These are phyloP conservation scores for Hyperopisus bebe DNA, from an alignment of 2,113 vertebrate species.

Conservation along the genomic window DNA sequence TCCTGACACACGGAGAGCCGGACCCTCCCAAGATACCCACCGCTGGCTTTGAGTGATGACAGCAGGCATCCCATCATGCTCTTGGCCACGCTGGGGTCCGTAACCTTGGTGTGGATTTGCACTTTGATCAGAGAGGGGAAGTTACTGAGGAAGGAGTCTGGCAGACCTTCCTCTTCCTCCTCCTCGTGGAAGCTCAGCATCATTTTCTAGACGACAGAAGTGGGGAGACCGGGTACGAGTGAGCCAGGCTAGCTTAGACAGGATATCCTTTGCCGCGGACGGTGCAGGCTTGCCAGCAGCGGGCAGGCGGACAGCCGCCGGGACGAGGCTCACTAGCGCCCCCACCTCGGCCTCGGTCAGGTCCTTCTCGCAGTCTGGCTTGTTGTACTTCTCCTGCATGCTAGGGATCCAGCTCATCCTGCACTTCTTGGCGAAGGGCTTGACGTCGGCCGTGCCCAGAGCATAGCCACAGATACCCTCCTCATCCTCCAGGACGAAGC, in stretches of 20 bases:
- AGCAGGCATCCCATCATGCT: conserved; percentile 85
- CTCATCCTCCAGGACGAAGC: conserved; percentile 85
- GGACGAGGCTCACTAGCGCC: background rate
- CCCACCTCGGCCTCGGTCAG: conserved; percentile 74
- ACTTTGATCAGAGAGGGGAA: conserved; percentile 84
- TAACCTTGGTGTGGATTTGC: conserved; percentile 84
- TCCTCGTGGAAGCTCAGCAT: conserved; percentile 78
- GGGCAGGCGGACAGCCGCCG: background rate
- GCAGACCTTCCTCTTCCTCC: conserved; percentile 61
- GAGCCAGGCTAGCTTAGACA: background rate
- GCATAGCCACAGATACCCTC: conserved; percentile 85
- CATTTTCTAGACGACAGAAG: conserved; percentile 61
- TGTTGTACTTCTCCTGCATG: conserved; percentile 67
- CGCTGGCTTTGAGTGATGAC: conserved; percentile 79
- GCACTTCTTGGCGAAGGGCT: conserved; percentile 73
- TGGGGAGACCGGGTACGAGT: background rate
- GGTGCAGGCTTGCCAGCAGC: background rate
- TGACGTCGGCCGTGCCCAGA: conserved; percentile 77
- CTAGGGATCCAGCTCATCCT: conserved; percentile 77
- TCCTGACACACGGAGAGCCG: background rate
- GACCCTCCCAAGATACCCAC: conserved; percentile 56
- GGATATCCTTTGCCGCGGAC: too few species aligned
- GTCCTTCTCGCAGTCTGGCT: conserved; percentile 71
- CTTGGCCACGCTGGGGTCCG: conserved; percentile 80
- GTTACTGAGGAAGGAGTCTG: conserved; percentile 73